Conservation (phyloP, 2,113 vertebrate species). For the Nyctibius bracteatus region DNA sequence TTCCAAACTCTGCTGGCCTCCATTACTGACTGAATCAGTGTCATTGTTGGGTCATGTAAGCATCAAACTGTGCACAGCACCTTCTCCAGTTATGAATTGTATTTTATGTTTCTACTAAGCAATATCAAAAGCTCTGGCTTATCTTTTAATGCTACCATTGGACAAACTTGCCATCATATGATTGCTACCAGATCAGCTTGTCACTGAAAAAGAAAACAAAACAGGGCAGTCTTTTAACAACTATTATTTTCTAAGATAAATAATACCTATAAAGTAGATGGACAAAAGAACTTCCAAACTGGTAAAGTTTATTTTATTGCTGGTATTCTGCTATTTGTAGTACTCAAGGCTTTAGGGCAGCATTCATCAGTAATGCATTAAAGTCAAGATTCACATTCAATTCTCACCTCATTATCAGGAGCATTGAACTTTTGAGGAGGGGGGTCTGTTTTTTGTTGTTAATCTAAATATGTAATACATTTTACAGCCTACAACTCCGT, state of each 20-base stretch:
- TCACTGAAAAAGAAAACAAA: neutral
- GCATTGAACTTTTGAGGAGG: neutral
- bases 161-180: neutral
- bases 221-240: neutral
- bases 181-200: neutral
- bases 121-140: neutral
- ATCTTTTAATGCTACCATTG: neutral
- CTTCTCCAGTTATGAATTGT: neutral
- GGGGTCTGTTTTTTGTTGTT: neutral
- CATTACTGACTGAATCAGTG: neutral
- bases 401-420: neutral
- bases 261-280: neutral
- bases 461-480: neutral
- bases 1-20: neutral
- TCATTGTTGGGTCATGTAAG: neutral
- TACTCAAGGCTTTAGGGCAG: neutral
- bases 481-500: neutral
- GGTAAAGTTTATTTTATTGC: neutral
- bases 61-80: constrained; percentile 19
- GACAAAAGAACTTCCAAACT: neutral
- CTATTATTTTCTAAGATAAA: neutral
- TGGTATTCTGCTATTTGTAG: neutral
- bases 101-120: neutral
- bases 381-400: neutral
- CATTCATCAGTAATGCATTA: neutral